Evolutionary conservation across 2,797 vertebrate genomes (phyloP), one percentile per base, ranked within the genome.

Genomic region (Alcedo atthis): DNA sequence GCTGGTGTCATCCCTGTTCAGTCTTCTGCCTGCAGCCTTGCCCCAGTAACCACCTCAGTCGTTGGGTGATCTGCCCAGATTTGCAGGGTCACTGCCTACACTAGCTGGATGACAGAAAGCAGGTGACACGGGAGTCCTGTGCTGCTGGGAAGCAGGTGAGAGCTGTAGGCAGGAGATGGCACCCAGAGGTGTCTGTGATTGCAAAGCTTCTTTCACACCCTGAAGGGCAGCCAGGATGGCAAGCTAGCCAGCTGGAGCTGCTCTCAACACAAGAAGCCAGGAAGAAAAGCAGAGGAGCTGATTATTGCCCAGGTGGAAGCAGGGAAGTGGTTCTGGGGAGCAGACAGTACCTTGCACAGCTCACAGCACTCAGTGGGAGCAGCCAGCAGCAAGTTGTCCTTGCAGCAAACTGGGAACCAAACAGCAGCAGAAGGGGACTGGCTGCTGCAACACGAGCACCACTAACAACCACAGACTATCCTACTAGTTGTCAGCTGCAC

Each of bases 231-330:
- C 26, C 35, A 51, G 61, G 40, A 33, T 11, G 24, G 20, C 22
- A 26, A 89, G 57, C 20, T 21, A 63, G 76, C 24, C 68, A 85
- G 59, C 80, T 87, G 86, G 54, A 90, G 62, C 16, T 49, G n/a
- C 40, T 81, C 35, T n/a, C 75, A 58, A 17, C 5, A 3, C n/a
- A 54, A 79, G 25, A 45, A 51, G 71, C 67, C 51, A 32, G 35
- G 40, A 59, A 90, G 17, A 71, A 84, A 46, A 12, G 16, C 10
- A 26, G 12, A 18, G 42, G 71, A 68, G 67, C 22, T 40, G 12
- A 16, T 54, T 75, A 18, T 6, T 35, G 53, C 53, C 43, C 3
- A 24, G 28, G 21, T n/a, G 57, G n/a, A 64, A 73, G 64, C 18
- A 69, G 14, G 45, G 3, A 77, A 66, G 30, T 69, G 24, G 35